Evolutionary conservation across 2,797 vertebrate genomes (phyloP).

Genomic region (Lutjanus campechanus): DNA sequence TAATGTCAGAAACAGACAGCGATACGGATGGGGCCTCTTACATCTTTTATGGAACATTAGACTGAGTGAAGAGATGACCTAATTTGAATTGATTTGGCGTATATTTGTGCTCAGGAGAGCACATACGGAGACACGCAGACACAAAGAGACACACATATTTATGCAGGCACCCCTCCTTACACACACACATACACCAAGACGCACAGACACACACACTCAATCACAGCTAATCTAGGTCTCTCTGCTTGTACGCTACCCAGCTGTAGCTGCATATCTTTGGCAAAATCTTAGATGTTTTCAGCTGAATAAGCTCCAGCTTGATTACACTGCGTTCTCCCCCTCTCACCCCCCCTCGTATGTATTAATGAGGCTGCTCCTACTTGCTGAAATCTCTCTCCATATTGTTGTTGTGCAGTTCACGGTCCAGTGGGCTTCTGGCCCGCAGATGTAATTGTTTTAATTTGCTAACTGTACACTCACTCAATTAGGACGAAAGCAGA

Average conservation of each 20-base stretch:
- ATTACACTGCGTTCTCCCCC: conserved; percentile 50
- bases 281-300: conserved; percentile 76
- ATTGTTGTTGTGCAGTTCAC: conserved; percentile 73
- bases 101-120: conserved; percentile 67
- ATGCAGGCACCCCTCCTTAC: background rate
- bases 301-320: conserved; percentile 76
- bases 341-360: conserved; percentile 13
- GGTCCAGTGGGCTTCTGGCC: conserved; percentile 70
- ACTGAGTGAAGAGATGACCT: conserved; percentile 79
- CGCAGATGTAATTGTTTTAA: conserved; percentile 84
- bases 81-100: conserved; percentile 79
- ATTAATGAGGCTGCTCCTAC: conserved; percentile 73
- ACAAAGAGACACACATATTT: conserved; percentile 52
- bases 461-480: conserved; percentile 78
- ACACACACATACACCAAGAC: conserved; percentile 1
- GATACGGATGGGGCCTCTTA: conserved; percentile 70
- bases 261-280: conserved; percentile 72
- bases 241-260: conserved; percentile 57
- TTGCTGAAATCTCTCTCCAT: conserved; percentile 63
- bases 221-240: conserved; percentile 71
- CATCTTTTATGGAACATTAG: conserved; percentile 84
- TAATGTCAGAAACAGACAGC: conserved; percentile 76
- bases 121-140: conserved; percentile 42
- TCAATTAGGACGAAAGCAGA: conserved; percentile 73
- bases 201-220: conserved; percentile 33